These are phyloP conservation scores for Euphonia xanthogaster DNA, from an alignment of 2,797 vertebrate genomes.

Conservation along the genomic window DNA sequence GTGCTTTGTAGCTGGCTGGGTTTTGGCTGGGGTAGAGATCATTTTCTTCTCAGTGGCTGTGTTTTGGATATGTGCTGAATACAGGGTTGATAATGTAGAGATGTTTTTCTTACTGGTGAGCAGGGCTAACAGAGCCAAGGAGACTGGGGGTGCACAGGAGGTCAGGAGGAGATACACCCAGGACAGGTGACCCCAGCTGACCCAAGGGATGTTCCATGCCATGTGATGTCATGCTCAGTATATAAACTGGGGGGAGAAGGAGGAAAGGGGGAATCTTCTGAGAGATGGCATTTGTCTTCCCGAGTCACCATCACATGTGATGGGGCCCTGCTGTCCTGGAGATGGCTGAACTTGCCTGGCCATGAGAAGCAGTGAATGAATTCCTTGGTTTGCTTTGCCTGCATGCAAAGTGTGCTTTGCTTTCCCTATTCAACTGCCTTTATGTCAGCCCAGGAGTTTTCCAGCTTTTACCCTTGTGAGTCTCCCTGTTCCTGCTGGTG, in stretches of 20 bases:
- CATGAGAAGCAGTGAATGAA: background rate
- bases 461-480: background rate
- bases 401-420: background rate
- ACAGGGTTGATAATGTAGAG: background rate
- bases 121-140: background rate
- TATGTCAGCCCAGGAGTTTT: background rate
- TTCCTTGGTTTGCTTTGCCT: background rate
- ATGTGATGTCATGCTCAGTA: background rate
- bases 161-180: background rate
- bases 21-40: background rate
- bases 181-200: background rate
- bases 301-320: rapidly evolving
- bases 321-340: background rate
- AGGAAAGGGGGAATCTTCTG: background rate
- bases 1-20: background rate
- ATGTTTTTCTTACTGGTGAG: background rate
- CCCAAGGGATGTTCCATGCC: background rate
- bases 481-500: background rate
- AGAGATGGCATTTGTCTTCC: background rate
- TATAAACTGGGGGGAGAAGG: background rate
- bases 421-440: background rate
- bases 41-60: background rate
- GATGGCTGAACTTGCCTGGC: background rate
- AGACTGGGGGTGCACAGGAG: background rate
- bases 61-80: background rate